A percentile compares a stretch with the other conserved stretches of the same genome.
These are phyloP conservation scores for Ennomos fuscantarius DNA, from an alignment of 2,888 invertebrate genomes.

Conservation along the genomic window DNA sequence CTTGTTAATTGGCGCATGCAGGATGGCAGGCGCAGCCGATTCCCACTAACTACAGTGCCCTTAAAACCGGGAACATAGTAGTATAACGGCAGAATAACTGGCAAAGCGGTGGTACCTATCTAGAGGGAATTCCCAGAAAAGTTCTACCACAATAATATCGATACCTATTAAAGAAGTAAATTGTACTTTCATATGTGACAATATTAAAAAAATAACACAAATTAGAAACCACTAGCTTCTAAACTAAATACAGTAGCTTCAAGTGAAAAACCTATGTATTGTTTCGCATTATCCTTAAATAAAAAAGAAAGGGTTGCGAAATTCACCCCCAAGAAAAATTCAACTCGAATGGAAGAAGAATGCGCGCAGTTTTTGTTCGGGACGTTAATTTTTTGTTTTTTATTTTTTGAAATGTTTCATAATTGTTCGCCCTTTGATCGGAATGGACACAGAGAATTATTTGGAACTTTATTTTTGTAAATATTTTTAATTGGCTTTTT, in stretches of 20 bases:
- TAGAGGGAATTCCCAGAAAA: too few species aligned
- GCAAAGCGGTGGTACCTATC: too few species aligned
- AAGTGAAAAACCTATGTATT: constrained; percentile 60
- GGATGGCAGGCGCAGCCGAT: too few species aligned
- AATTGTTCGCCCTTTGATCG: constrained; percentile 65
- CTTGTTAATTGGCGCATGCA: too few species aligned
- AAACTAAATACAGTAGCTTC: constrained; percentile 45
- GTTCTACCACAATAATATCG: too few species aligned
- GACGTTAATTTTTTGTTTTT: constrained; percentile 45
- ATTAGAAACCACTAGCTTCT: constrained; percentile 32
- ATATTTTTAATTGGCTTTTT: constrained; percentile 41
- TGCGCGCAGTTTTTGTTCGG: constrained; percentile 58
- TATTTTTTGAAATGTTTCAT: constrained; percentile 57
- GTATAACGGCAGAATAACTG: too few species aligned
- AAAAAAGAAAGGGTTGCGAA: constrained; percentile 67
- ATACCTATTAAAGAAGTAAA: too few species aligned
- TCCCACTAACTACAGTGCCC: too few species aligned
- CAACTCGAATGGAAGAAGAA: constrained; percentile 64
- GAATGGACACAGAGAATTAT: constrained; percentile 41
- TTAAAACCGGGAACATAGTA: too few species aligned
- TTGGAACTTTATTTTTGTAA: constrained; percentile 38
- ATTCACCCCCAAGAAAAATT: constrained; percentile 65
- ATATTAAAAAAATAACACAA: constrained; percentile 12
- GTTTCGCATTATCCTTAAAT: constrained; percentile 55
- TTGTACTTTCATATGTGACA: too few species aligned